Conservation (phyloP, 2,888 invertebrate species). For the Temnothorax ravouxi region DNA sequence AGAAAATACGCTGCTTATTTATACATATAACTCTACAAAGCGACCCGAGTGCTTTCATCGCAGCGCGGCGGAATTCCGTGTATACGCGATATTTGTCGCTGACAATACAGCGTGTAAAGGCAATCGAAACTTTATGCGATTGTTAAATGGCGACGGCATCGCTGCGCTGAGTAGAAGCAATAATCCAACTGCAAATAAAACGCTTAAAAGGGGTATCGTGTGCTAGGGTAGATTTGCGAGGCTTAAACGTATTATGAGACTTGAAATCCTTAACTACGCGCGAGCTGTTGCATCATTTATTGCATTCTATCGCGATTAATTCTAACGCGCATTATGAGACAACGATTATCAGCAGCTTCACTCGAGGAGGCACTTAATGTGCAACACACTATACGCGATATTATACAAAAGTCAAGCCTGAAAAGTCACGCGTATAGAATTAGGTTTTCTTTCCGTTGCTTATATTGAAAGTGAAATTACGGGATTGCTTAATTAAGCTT, state of each 20-base stretch:
- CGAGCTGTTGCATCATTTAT: constrained; percentile 23
- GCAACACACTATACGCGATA: too few relatives aligned
- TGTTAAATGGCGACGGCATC: constrained; percentile 17
- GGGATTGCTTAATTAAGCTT: neutral
- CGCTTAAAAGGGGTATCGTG: constrained; percentile 26
- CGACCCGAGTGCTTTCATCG: neutral
- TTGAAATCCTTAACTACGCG: constrained; percentile 1
- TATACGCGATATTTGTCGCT: constrained; percentile 20
- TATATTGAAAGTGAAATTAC: neutral
- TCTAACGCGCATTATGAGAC: constrained; percentile 24
- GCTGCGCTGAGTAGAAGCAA: neutral
- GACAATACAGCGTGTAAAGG: neutral
- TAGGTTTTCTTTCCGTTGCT: neutral
- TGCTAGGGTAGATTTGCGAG: constrained; percentile 33
- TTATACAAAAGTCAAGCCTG: neutral
- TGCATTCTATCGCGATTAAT: constrained; percentile 30
- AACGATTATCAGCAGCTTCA: constrained; percentile 32
- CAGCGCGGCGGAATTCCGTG: constrained; percentile 6
- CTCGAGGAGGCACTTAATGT: neutral
- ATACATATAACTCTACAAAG: constrained; percentile 9
- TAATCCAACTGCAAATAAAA: neutral
- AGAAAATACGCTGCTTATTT: constrained; percentile 23
- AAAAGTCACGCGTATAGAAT: neutral
- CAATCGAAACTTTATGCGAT: constrained; percentile 48
- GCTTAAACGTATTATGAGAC: constrained; percentile 37